Evolutionary conservation across 2,888 invertebrate species (phyloP).

Genomic region (Tachina lurida): DNA sequence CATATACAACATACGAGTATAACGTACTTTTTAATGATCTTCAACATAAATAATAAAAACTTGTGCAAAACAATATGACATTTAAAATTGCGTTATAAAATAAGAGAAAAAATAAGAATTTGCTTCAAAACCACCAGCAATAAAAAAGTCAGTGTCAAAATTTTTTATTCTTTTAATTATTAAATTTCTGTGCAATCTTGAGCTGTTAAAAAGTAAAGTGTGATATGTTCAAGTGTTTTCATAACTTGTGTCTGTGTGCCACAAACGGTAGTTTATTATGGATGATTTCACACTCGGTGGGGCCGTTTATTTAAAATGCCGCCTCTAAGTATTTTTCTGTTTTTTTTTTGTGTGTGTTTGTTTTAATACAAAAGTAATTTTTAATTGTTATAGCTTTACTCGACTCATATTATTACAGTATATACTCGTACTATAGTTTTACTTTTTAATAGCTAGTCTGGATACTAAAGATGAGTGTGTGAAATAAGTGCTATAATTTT

Average conservation of each 20-base stretch:
- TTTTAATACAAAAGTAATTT: slow-evolving; percentile 50
- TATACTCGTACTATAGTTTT: neutral
- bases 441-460: neutral
- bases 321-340: slow-evolving; percentile 48
- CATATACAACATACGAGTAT: no score
- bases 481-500: slow-evolving; percentile 32
- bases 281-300: slow-evolving; percentile 69
- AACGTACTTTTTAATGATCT: no score
- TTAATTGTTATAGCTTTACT: slow-evolving; percentile 48
- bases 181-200: neutral
- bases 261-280: slow-evolving; percentile 44
- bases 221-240: slow-evolving; percentile 54
- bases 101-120: no score
- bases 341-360: neutral
- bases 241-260: slow-evolving; percentile 3
- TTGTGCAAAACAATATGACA: no score
- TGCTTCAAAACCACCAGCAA: no score
- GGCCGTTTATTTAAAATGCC: slow-evolving; percentile 60
- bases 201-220: neutral
- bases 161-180: neutral
- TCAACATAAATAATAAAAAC: no score
- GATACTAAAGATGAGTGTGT: slow-evolving; percentile 25
- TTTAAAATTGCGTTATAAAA: no score
- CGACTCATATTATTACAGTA: slow-evolving; percentile 1
- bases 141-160: slow-evolving; percentile 15